Evolutionary conservation across 2,888 invertebrate species (phyloP), one percentile per base, ranked within the genome.

Genomic region (Epinotia bilunana): DNA sequence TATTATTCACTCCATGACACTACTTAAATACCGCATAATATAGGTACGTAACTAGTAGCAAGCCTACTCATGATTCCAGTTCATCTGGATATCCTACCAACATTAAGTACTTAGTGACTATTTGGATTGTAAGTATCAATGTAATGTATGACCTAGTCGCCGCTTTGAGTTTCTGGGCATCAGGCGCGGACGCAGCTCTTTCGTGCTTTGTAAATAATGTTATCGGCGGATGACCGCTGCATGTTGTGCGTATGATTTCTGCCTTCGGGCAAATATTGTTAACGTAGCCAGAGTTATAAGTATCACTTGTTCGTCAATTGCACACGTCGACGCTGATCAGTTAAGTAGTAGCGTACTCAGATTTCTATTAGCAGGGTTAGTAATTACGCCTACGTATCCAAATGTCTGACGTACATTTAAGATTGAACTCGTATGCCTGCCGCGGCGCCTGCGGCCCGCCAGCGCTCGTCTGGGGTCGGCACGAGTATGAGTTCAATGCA

Each of bases 251-350:
- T 85, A 86, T 88, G 79, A 87, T 88, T 88, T 87, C 85, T 88
- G 85, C 88, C 89, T 84, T 85, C 88, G 88, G 88, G 89, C 88
- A 87, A 87, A 86, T 90, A 90, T 93, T 93, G 92, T 93, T 93
- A 89, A 90, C 83, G 90, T 93, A 93, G 92, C 88, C 88, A 87
- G 86, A 87, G 87, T 91, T 90, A 86, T 91, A 91, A 91, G 90
- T 88, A 90, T 91, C 94, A 94, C 94, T 94, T 90, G 94, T 94
- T 94, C 91, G 93, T 93, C 91, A 91, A 93, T 92, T 93, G 94
- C 94, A 94, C 94, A 86, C 89, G 89, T 92, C 90, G 88, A 88
- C 88, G 89, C 89, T 89, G 89, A 89, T 91, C 90, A 85, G 87
- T 90, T 91, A 89, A 86, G 86, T 90, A 88, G 88, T 88, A 83